Base-by-base conservation (phyloP, 1,140 invertebrate genomes). In the Hycleus cichorii region DNA sequence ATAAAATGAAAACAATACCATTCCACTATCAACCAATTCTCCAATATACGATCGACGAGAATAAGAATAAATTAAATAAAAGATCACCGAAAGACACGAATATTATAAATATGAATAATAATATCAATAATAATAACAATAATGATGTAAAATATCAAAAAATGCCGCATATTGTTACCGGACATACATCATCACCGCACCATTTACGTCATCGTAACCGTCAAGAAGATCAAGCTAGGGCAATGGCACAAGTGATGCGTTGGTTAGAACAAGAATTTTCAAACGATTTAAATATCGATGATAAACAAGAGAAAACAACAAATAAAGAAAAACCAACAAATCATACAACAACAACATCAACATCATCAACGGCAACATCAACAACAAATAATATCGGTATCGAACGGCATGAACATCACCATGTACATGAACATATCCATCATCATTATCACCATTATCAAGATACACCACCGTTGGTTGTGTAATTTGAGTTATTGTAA, bases 371-470 rank as follows among this genome's bases (percentile, higher is more conserved):
- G 32, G 65, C 57, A 48, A 57, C 46, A 55, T 57, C 62, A 46
- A 66, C 42, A 51, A 51, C 59, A 39, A 64, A 68, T 27, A 64
- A 65, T 46, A 57, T 63, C 11, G 51, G 57, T 18, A 64, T 78
- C 10, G 77, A 79, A 64, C 77, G 81, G 62, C 81, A 82, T 67
- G 77, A 79, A 63, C 80, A 82, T 59, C 81, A 82, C 68, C 88
- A 90, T 70, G 83, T 90, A 54, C 88, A 91, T 67, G 86, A 90
- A 69, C 88, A 91, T 64, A 86, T 89, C 64, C 88, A 91, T 71
- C 88, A 90, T 74, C 88, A 91, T 67, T 89, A 90, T 74, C 86
- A 91, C 75, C 88, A 90, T 74, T 89, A 86, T 70, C 76, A 81
- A 56, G 75, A 77, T 49, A 65, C 72, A 12, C 32, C 32, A 7